phyloP scores from a whole-genome alignment of 35 echinoderm and acorn worm species.

The Ophiothrix spiculata region DNA sequence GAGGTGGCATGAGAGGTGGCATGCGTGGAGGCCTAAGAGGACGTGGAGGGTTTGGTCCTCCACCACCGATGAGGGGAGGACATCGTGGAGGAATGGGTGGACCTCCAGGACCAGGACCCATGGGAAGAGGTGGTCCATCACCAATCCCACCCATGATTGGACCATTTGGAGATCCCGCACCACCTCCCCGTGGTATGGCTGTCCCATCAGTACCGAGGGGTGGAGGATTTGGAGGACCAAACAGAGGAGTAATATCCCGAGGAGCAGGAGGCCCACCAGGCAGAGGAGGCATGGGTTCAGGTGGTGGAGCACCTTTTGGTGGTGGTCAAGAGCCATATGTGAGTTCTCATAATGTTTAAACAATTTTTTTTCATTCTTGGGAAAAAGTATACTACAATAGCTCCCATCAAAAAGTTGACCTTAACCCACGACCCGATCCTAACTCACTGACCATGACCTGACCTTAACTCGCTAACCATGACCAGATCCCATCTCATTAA shows the following conservation, averaged over 20 bases:
- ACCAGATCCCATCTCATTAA: too few species aligned
- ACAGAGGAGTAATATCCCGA: background rate
- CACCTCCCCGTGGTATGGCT: background rate
- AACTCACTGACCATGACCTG: too few species aligned
- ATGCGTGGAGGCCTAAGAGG: slow-evolving; percentile 22
- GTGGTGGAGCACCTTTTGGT: background rate
- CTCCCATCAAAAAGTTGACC: background rate
- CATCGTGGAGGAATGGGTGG: too few species aligned
- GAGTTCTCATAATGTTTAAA: background rate
- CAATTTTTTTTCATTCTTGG: background rate
- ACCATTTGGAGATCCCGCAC: background rate
- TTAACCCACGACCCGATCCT: background rate
- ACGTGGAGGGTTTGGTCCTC: background rate
- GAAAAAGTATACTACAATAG: background rate
- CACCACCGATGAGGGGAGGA: slow-evolving; percentile 2
- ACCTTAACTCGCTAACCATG: too few species aligned
- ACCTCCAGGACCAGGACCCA: background rate
- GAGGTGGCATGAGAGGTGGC: slow-evolving; percentile 24
- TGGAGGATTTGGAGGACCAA: slow-evolving; percentile 1
- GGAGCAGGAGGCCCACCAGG: background rate
- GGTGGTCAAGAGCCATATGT: background rate
- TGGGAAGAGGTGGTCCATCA: too few species aligned
- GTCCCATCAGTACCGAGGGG: background rate
- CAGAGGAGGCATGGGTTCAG: background rate
- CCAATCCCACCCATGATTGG: too few species aligned